phyloP scores from a whole-genome alignment of 2,113 vertebrate species.

The Osmerus eperlanus region DNA sequence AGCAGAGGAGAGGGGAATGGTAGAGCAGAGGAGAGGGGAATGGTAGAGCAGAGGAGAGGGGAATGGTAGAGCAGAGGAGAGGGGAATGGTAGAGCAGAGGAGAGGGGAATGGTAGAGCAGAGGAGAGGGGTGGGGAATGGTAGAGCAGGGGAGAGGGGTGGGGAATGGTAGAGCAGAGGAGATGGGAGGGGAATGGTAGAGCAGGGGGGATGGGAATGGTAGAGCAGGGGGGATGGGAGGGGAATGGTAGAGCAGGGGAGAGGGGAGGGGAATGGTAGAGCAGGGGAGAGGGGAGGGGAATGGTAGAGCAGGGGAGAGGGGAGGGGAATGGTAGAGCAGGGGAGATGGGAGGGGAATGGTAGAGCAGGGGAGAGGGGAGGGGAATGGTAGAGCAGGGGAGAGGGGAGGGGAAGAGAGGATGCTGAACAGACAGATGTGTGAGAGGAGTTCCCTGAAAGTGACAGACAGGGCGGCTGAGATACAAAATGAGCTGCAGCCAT shows the following conservation, averaged over 20 bases:
- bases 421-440: slow-evolving; percentile 51
- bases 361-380: too few relatives aligned
- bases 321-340: slow-evolving; percentile 14
- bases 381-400: not conserved
- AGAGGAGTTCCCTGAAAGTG: not conserved
- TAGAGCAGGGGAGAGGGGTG: slow-evolving; percentile 18
- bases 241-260: slow-evolving; percentile 1
- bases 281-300: not conserved
- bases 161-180: slow-evolving; percentile 3
- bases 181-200: too few relatives aligned
- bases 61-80: not conserved
- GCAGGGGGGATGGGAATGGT: not conserved
- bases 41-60: not conserved
- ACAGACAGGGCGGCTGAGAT: not conserved
- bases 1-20: too few relatives aligned
- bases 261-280: not conserved
- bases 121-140: not conserved
- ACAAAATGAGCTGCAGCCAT: not conserved
- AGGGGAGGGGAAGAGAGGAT: slow-evolving; percentile 32
- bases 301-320: slow-evolving; percentile 12
- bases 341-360: too few relatives aligned
- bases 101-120: not conserved
- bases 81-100: slow-evolving; percentile 1
- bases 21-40: too few relatives aligned
- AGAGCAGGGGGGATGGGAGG: slow-evolving; percentile 18